phyloP scores from a whole-genome alignment of 2,113 vertebrate species.

The rabbit (Oryctolagus cuniculus) region DNA sequence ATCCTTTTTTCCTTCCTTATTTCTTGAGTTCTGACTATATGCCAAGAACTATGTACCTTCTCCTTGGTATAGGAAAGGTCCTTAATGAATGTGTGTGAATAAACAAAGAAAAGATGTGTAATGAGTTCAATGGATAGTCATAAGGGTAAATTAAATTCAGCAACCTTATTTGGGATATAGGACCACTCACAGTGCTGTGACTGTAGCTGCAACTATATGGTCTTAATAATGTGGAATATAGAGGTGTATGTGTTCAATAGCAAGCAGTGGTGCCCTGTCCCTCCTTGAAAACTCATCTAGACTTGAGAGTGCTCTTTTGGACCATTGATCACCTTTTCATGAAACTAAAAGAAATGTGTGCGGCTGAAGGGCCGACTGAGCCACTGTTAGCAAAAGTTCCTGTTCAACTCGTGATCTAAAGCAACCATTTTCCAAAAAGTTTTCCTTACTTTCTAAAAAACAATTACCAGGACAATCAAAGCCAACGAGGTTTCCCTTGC shows the following conservation, averaged over 20 bases:
- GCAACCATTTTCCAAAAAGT: not conserved
- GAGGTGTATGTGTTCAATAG: not conserved
- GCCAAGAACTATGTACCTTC: not conserved
- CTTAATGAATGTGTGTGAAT: not conserved
- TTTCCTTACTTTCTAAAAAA: slow-evolving; percentile 20
- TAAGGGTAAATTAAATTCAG: not conserved
- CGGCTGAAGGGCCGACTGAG: not conserved
- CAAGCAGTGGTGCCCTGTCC: not conserved
- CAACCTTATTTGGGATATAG: not conserved
- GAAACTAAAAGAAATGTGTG: not conserved
- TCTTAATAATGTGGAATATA: not conserved
- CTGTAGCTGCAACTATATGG: not conserved
- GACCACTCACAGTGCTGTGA: not conserved
- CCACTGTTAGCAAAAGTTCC: not conserved
- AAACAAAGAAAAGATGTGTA: not conserved
- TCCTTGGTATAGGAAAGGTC: not conserved
- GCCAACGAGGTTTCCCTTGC: not conserved
- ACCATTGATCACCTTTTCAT: not conserved
- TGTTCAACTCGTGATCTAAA: not conserved
- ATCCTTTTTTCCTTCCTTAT: not conserved
- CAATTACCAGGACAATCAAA: not conserved
- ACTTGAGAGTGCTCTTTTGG: not conserved
- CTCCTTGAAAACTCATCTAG: not conserved
- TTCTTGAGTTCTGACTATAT: not conserved
- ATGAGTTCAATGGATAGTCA: not conserved